A percentile compares a stretch with the other conserved stretches of the same genome.
Conservation (phyloP, 2,113 vertebrate genomes). For the Barnardius zonarius region DNA sequence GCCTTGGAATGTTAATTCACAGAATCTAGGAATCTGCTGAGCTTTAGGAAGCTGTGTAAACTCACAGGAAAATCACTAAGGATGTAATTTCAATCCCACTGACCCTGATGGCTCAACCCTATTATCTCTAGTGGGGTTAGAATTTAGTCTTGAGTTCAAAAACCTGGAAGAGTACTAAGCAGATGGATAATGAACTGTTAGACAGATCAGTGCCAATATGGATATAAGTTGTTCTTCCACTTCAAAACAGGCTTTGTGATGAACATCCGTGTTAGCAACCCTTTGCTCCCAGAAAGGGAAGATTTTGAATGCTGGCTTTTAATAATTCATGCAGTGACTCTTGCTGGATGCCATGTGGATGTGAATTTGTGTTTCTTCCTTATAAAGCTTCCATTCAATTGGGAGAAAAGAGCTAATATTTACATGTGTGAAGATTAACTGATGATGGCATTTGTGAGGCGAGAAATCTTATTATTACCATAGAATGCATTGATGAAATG, state of each 20-base stretch:
- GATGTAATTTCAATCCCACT: background rate
- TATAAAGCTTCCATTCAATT: background rate
- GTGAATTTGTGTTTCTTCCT: slow-evolving; percentile 39
- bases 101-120: background rate
- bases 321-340: slow-evolving; percentile 41
- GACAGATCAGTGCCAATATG: background rate
- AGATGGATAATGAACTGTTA: background rate
- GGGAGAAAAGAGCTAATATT: slow-evolving; percentile 50
- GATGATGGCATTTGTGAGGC: background rate
- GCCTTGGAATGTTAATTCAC: background rate
- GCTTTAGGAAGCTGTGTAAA: background rate
- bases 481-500: background rate
- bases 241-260: background rate
- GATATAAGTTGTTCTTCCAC: background rate
- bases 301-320: slow-evolving; percentile 3
- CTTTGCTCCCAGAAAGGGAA: background rate
- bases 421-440: slow-evolving; percentile 33
- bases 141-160: slow-evolving; percentile 23
- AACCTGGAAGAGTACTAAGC: background rate
- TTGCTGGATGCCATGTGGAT: background rate
- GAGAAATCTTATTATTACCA: slow-evolving; percentile 16
- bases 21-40: background rate
- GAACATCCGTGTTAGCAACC: background rate
- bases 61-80: background rate
- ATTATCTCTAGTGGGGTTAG: background rate